Conservation (phyloP, 2,113 vertebrate genomes). For the Cygnus buccinator region DNA sequence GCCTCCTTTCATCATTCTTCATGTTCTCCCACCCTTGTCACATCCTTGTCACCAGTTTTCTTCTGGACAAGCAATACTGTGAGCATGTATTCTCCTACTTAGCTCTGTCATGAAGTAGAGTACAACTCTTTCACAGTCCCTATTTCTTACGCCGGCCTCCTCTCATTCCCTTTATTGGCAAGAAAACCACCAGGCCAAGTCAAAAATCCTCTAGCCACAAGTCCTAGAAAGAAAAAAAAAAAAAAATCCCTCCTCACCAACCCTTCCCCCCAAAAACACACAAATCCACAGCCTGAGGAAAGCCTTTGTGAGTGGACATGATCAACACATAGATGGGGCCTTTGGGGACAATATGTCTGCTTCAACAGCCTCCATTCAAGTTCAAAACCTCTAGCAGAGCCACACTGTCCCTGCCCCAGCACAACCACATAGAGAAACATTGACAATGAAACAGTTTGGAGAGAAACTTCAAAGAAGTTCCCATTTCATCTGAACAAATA, state of each 20-base stretch:
- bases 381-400: accelerated
- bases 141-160: background rate
- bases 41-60: background rate
- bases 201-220: background rate
- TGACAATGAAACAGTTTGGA: background rate
- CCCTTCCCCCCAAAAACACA: too few relatives aligned
- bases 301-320: too few relatives aligned
- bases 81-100: background rate
- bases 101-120: background rate
- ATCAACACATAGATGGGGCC: background rate
- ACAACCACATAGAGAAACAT: background rate
- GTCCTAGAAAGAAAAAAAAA: background rate
- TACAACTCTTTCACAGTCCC: background rate
- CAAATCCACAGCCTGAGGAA: too few relatives aligned
- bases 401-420: background rate
- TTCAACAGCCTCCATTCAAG: background rate
- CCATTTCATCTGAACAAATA: background rate
- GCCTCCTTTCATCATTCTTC: background rate
- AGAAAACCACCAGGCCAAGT: background rate
- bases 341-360: background rate
- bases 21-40: background rate
- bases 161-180: background rate
- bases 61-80: background rate
- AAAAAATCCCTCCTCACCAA: too few relatives aligned
- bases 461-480: background rate